Evolutionary conservation across 2,888 invertebrate genomes (phyloP).

Genomic region (Halictus quadricinctus): DNA sequence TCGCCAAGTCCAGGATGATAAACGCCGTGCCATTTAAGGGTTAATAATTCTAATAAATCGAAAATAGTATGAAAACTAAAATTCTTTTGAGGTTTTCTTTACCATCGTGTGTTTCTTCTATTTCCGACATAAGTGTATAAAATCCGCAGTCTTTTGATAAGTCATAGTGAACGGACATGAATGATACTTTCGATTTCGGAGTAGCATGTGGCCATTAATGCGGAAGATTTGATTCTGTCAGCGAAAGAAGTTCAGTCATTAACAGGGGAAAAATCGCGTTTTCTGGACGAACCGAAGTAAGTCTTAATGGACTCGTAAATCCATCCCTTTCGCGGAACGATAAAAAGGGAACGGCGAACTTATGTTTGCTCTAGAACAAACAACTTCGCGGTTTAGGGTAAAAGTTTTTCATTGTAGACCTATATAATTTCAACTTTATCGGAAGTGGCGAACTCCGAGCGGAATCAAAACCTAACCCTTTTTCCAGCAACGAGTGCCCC

Average conservation of each 20-base stretch:
- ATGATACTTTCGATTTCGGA: not conserved
- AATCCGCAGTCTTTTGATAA: not conserved
- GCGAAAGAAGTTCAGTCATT: not conserved
- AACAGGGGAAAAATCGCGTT: not conserved
- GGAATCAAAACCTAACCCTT: constrained; percentile 40
- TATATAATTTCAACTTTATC: constrained; percentile 45
- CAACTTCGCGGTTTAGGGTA: constrained; percentile 32
- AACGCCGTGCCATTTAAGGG: not conserved
- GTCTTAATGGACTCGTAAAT: constrained; percentile 33
- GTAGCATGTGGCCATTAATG: not conserved
- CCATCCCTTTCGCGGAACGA: not conserved
- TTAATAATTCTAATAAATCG: not conserved
- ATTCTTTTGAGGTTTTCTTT: not conserved
- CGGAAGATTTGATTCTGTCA: not conserved
- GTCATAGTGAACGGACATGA: not conserved
- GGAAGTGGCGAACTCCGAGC: constrained; percentile 14
- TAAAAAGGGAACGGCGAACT: not conserved
- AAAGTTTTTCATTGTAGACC: constrained; percentile 50
- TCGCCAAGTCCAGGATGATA: not conserved
- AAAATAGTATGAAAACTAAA: not conserved
- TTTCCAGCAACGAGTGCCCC: constrained; percentile 23
- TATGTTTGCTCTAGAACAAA: constrained; percentile 27
- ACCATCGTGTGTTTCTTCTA: too few relatives aligned
- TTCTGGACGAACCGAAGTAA: not conserved
- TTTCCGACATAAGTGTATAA: not conserved